A percentile compares a stretch with the other conserved stretches of the same genome.
These are phyloP conservation scores for Eristalis pertinax DNA, from an alignment of 2,888 invertebrate genomes.

Conservation along the genomic window DNA sequence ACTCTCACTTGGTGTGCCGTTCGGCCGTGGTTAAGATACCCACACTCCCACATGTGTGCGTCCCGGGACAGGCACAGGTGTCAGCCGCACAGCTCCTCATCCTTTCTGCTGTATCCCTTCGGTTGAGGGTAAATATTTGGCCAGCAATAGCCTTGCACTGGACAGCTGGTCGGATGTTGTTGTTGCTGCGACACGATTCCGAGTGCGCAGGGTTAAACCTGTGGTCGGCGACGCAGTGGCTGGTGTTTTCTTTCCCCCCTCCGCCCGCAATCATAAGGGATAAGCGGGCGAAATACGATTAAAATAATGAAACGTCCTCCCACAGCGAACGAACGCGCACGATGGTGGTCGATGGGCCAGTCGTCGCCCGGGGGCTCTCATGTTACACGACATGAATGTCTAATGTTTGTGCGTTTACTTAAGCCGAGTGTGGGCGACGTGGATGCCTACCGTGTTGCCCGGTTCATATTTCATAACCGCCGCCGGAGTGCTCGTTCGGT, in stretches of 20 bases:
- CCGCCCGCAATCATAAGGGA: neutral
- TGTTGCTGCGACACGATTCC: neutral
- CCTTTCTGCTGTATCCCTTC: conserved; percentile 1
- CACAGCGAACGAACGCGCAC: neutral
- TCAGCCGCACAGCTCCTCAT: conserved; percentile 38
- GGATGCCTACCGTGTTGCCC: neutral
- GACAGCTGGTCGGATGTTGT: conserved; percentile 27
- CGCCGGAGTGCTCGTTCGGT: neutral
- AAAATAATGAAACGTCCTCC: conserved; percentile 49
- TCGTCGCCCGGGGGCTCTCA: conserved; percentile 20
- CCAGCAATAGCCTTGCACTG: conserved; percentile 10
- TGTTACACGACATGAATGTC: conserved; percentile 56
- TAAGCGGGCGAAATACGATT: conserved; percentile 37
- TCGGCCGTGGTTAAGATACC: conserved; percentile 25
- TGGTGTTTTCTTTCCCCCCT: neutral
- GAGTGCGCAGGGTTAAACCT: conserved; percentile 23
- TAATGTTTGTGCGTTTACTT: conserved; percentile 50
- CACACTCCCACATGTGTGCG: neutral
- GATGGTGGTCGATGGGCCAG: no score
- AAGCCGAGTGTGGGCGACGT: conserved; percentile 21
- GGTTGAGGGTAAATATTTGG: conserved; percentile 42
- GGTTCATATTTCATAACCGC: conserved; percentile 31
- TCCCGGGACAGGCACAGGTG: conserved; percentile 35
- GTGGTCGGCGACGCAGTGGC: conserved; percentile 19
- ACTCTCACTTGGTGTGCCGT: conserved; percentile 40